Base-by-base conservation (phyloP, 2,888 invertebrate species). In the Melangyna quadrimaculata region DNA sequence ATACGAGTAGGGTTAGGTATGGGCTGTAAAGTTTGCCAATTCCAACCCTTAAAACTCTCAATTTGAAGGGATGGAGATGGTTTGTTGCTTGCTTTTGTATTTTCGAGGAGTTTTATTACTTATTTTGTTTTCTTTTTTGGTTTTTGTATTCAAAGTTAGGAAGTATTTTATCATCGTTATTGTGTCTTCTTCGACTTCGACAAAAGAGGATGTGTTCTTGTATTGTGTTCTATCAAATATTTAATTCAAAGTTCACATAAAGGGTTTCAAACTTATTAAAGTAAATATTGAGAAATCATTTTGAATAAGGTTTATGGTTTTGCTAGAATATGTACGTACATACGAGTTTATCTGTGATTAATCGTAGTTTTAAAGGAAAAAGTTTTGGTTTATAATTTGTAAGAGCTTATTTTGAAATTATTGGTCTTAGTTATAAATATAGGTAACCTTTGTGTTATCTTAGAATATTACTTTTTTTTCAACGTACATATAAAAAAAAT, bases 211-310 rank as follows among this genome's bases (percentile, higher is more conserved):
- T 72, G 43, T 40, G 29, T 70, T 67, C 27, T 57, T 29, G 67
- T 61, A 29, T 73, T 83, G 78, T 73, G 61, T 10, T 37, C 5
- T 22, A 69, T 53, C 82, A 78, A 78, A 83, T 83, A 79, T 83
- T 83, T 74, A 70, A 83, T 75, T 59, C 74, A 75, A 84, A 79
- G 79, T 79, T 84, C 57, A 71, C 37, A 84, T 67, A 79, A 79
- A 74, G 67, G 40, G 57, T 79, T 79, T 71, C 65, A 84, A 22
- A 84, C 51, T 84, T 71, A 17, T 29, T 48, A 8, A 8, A 43
- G 63, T 73, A 79, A 79, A 73, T 79, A 79, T 65, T 72, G 17
- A 27, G n/a, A 40, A 67, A 67, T 59, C 48, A 27, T 45, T 55
- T 78, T 45, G 45, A 63, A 51, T 43, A 73, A 14, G 55, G 63